phyloP scores from a whole-genome alignment of 1,140 invertebrate genomes.

The Drosophila kohkoa region DNA sequence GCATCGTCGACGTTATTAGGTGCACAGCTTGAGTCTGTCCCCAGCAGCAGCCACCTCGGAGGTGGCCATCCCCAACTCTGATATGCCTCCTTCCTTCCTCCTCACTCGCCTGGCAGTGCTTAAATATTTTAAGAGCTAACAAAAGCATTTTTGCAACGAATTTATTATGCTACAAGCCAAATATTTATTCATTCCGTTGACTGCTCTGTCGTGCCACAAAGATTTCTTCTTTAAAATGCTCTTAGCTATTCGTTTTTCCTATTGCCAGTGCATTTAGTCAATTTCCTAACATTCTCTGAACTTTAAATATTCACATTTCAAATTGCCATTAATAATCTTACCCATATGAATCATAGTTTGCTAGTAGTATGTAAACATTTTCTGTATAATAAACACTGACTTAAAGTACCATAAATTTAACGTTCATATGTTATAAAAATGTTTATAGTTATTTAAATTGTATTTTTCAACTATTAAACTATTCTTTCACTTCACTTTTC shows the following conservation, averaged over 20 bases:
- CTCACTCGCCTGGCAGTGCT: slow-evolving; percentile 41
- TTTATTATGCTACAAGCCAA: slow-evolving; percentile 70
- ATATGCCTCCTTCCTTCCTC: neutral
- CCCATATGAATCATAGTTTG: no score
- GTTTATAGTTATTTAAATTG: no score
- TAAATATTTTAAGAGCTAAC: slow-evolving; percentile 81
- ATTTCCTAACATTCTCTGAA: neutral
- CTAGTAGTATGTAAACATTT: no score
- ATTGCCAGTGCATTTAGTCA: neutral
- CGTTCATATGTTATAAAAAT: no score
- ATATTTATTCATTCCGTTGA: slow-evolving; percentile 54
- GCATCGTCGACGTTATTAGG: slow-evolving; percentile 52
- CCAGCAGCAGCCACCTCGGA: slow-evolving; percentile 7
- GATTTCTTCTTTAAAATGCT: slow-evolving; percentile 37
- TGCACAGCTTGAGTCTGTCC: slow-evolving; percentile 40
- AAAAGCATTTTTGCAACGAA: slow-evolving; percentile 74
- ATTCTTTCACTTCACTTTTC: no score
- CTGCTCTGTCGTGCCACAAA: slow-evolving; percentile 1
- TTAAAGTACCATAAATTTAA: no score
- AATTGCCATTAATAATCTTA: neutral
- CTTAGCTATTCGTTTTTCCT: neutral
- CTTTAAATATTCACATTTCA: neutral
- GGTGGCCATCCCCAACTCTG: slow-evolving; percentile 11
- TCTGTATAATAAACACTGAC: no score
- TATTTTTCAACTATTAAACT: no score